phyloP scores from a whole-genome alignment of 2,113 vertebrate genomes.

The Nettapus auritus region DNA sequence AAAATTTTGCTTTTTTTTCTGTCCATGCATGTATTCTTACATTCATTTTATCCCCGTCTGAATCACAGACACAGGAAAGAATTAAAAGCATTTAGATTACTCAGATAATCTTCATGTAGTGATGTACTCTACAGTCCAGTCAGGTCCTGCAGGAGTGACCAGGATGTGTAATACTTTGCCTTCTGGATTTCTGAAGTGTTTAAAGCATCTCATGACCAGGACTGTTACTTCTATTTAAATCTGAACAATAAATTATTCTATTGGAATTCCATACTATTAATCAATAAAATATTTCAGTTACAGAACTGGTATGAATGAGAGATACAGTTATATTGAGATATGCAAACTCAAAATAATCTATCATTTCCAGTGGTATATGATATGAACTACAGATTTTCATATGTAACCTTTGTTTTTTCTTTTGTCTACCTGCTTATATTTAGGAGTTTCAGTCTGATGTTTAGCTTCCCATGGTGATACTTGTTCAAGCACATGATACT shows the following conservation, averaged over 20 bases:
- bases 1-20: constrained; percentile 30
- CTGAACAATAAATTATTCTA: not conserved
- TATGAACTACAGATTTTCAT: not conserved
- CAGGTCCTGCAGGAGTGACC: not conserved
- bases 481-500: not conserved
- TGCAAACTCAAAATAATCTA: not conserved
- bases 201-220: not conserved
- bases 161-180: not conserved
- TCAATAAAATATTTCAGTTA: not conserved
- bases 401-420: not conserved
- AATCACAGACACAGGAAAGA: not conserved
- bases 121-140: not conserved
- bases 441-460: not conserved
- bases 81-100: not conserved
- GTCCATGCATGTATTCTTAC: not conserved
- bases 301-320: not conserved
- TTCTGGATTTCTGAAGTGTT: not conserved
- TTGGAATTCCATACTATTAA: not conserved
- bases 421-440: not conserved
- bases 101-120: not conserved
- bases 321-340: not conserved
- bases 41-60: not conserved
- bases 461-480: not conserved
- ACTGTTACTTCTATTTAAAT: not conserved
- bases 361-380: not conserved